Percentiles rank a stretch among this genome's conserved stretches.
These are phyloP conservation scores for Tetragonula carbonaria DNA, from an alignment of 2,888 invertebrate species.

Conservation along the genomic window DNA sequence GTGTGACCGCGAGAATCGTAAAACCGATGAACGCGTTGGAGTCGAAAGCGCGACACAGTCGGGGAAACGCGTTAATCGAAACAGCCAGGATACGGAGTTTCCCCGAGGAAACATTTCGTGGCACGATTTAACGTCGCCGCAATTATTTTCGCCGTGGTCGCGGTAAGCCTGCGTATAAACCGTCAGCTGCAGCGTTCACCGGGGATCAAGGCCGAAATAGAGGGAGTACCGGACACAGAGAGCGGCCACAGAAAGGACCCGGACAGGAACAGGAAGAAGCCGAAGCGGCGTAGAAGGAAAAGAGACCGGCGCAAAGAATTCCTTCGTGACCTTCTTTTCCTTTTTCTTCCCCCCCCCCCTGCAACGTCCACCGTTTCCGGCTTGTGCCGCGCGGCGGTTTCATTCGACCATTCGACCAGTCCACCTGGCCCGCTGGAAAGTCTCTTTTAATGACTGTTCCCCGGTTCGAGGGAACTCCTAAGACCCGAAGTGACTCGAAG, in stretches of 20 bases:
- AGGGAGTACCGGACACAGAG: neutral
- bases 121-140: constrained; percentile 42
- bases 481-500: constrained; percentile 62
- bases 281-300: neutral
- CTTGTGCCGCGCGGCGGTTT: constrained; percentile 57
- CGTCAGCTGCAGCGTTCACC: constrained; percentile 59
- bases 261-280: neutral
- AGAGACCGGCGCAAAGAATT: constrained; percentile 50
- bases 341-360: neutral
- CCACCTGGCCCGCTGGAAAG: constrained; percentile 62
- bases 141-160: constrained; percentile 64
- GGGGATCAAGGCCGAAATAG: constrained; percentile 39
- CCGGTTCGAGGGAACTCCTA: constrained; percentile 42
- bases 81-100: neutral
- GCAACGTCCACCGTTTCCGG: constrained; percentile 48
- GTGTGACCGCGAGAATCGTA: neutral
- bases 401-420: constrained; percentile 65
- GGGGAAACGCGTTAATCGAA: constrained; percentile 31
- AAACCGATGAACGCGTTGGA: neutral
- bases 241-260: neutral
- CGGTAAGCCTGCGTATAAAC: constrained; percentile 61
- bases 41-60: neutral
- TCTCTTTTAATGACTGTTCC: constrained; percentile 72
- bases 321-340: constrained; percentile 28
- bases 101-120: constrained; percentile 16